Percentiles rank a stretch among this genome's conserved stretches.
phyloP scores from a whole-genome alignment of 2,113 vertebrate species.

The cattle (Bos taurus) region DNA sequence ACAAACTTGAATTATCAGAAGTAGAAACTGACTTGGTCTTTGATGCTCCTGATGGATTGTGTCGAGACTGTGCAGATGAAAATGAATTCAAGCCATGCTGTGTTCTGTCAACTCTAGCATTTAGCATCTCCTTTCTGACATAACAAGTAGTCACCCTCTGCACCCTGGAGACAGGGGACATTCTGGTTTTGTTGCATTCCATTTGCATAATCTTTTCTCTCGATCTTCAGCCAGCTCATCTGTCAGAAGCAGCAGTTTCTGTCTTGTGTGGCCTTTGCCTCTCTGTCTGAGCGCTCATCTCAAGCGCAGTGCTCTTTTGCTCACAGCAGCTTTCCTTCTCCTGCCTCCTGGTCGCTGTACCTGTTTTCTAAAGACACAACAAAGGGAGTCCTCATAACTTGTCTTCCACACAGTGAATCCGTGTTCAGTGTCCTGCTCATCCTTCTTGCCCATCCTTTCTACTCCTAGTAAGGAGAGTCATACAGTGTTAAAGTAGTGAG shows the following conservation, averaged over 20 bases:
- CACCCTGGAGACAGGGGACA: neutral
- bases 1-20: neutral
- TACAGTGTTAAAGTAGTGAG: neutral
- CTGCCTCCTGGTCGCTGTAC: neutral
- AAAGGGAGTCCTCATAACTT: neutral
- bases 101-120: neutral
- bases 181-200: neutral
- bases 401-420: neutral
- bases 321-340: neutral
- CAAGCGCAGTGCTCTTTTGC: neutral
- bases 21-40: neutral
- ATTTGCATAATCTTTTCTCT: neutral
- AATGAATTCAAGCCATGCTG: neutral
- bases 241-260: neutral
- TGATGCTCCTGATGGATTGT: neutral
- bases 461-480: neutral
- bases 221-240: neutral
- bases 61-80: neutral
- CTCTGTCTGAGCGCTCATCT: neutral
- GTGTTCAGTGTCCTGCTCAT: neutral
- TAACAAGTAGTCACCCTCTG: neutral
- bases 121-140: neutral
- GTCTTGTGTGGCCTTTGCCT: fast-evolving
- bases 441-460: neutral
- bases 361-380: neutral